Percentiles rank a stretch among this genome's conserved stretches.
These are phyloP conservation scores for Apis florea DNA, from an alignment of 1,140 invertebrate species.

Conservation along the genomic window DNA sequence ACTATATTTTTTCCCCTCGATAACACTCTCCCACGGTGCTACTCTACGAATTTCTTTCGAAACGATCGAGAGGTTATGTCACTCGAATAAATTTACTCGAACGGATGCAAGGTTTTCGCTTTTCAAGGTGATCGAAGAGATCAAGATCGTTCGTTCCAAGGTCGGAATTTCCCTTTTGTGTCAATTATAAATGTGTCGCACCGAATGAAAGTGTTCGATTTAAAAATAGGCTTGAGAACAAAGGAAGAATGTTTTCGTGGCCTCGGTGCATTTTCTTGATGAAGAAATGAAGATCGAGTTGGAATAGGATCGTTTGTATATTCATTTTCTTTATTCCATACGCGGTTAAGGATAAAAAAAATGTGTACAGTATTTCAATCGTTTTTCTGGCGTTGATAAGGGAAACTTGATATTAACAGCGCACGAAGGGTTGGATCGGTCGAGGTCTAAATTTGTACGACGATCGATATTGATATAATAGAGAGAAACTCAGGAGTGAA, in stretches of 20 bases:
- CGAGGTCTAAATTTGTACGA: conserved; percentile 31
- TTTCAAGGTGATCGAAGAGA: background rate
- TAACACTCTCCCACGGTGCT: too few relatives aligned
- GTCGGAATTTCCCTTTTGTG: conserved; percentile 7
- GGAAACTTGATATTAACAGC: background rate
- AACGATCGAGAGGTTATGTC: too few relatives aligned
- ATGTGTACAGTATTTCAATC: background rate
- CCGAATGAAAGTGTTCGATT: conserved; percentile 24
- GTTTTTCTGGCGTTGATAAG: background rate
- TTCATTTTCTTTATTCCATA: too few relatives aligned
- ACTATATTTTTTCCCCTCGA: too few relatives aligned
- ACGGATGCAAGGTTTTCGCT: background rate
- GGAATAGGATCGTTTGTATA: too few relatives aligned
- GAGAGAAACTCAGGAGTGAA: conserved; percentile 11
- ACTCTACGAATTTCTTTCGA: background rate
- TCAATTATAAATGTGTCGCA: conserved; percentile 40
- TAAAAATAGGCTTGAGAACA: conserved; percentile 1
- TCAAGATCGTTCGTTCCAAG: background rate
- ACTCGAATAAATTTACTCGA: too few relatives aligned
- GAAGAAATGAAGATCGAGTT: background rate
- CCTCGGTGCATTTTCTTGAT: background rate
- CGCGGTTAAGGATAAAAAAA: background rate
- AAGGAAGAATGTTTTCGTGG: background rate
- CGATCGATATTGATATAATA: conserved; percentile 24
- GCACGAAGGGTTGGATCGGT: background rate